Evolutionary conservation across 1,140 invertebrate species (phyloP), one percentile per base, ranked within the genome.

Genomic region (Dendroctonus ponderosae): DNA sequence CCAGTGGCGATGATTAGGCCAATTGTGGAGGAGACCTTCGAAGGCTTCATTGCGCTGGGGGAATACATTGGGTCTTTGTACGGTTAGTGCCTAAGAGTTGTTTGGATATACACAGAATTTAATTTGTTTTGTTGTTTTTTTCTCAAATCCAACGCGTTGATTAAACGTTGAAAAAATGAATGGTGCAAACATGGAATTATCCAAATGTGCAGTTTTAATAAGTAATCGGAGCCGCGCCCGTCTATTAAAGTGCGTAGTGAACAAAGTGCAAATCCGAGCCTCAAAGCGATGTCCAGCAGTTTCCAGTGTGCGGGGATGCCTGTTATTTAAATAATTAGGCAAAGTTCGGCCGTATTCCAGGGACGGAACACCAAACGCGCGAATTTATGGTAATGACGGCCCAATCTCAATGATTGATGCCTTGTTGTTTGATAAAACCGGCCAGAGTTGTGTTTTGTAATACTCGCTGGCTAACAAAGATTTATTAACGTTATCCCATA

Each of bases 1-100:
- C 87, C 91, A 3, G 80, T 85, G 1, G 75, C 79, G 5, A 84
- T 87, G 69, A 90, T 95, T 61, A 77, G 85, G 42, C 85, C 88
- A 14, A 87, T 90, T 61, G 90, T 86, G 4, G 76, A 80, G 66
- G 93, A 95, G 79, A 93, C 91, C 0, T 92, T 89, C 79, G 82
- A 85, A 67, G 87, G 84, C 3, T 81, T 93, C 26, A 89, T 86
- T 81, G 85, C 87, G 14, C 87, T 91, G 72, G 83, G 84, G 43
- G 80, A 84, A 69, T 83, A 83, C 59, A 79, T 83, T 48, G 64
- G 61, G 43, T 3, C 14, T 58, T 26, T 52, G n/a, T 52, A 52
- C 15, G n/a, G 50, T 52, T 14, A 26, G 26, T 26, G 26, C 26
- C 1, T 26, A 26, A 26, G 26, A 26, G 1, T 26, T 26, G 26